Conservation (phyloP, 2,797 vertebrate genomes). For the Pelochelys cantorii region DNA sequence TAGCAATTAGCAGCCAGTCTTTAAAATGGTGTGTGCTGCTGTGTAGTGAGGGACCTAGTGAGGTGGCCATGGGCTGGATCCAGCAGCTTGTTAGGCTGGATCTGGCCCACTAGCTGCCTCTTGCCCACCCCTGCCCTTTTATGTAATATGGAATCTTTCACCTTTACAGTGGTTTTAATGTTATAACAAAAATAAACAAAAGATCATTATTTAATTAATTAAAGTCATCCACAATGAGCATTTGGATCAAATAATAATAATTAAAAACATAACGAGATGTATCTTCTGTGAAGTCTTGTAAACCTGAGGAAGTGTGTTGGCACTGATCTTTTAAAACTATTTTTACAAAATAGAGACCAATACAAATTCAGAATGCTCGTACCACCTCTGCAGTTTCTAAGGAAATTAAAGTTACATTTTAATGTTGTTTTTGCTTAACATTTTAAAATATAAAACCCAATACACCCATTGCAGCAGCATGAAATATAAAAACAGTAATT, state of each 20-base stretch:
- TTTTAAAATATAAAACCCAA: conserved; percentile 8
- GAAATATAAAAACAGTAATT: background rate
- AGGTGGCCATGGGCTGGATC: too few relatives aligned
- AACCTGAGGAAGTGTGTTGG: background rate
- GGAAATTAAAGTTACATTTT: conserved; percentile 9
- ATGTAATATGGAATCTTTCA: background rate
- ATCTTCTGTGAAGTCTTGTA: background rate
- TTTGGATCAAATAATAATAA: background rate
- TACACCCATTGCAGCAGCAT: background rate
- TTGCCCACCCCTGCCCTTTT: background rate
- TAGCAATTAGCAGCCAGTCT: too few relatives aligned
- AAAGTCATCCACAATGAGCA: background rate
- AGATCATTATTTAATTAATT: background rate
- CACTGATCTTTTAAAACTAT: background rate
- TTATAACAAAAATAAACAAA: conserved; percentile 6
- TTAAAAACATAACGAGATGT: background rate
- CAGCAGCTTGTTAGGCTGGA: too few relatives aligned
- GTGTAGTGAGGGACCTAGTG: too few relatives aligned
- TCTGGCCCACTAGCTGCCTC: too few relatives aligned
- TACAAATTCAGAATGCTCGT: background rate
- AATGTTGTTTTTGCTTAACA: background rate
- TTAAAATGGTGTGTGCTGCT: too few relatives aligned
- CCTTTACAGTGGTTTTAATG: background rate
- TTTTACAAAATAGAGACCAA: background rate
- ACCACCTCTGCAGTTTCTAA: conserved; percentile 16